phyloP scores from a whole-genome alignment of 2,888 invertebrate species.

The Dicranocentrus wangi region DNA sequence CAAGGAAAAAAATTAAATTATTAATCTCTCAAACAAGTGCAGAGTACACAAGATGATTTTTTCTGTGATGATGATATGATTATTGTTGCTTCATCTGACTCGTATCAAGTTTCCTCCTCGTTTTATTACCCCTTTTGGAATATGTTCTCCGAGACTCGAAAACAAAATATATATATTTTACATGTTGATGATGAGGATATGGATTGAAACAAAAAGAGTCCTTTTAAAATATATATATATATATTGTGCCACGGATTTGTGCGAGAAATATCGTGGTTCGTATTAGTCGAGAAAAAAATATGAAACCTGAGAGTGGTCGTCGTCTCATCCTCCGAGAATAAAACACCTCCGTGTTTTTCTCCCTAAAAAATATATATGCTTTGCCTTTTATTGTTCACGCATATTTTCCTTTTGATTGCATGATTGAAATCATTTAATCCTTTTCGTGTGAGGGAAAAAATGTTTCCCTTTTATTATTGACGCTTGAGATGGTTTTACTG shows the following conservation, averaged over 20 bases:
- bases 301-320: no score
- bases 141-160: no score
- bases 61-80: slow-evolving; percentile 13
- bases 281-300: no score
- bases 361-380: slow-evolving; percentile 16
- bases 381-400: slow-evolving; percentile 19
- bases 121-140: slow-evolving; percentile 39
- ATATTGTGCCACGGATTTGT: no score
- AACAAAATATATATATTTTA: not conserved
- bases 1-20: slow-evolving; percentile 4
- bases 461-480: slow-evolving; percentile 9
- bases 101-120: slow-evolving; percentile 21
- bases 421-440: slow-evolving; percentile 51
- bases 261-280: no score
- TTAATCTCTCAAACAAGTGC: slow-evolving; percentile 3
- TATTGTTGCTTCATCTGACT: not conserved
- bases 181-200: not conserved
- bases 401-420: slow-evolving; percentile 15
- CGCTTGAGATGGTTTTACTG: not conserved
- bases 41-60: not conserved
- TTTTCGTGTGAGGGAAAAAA: not conserved
- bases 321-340: no score
- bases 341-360: no score
- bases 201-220: no score
- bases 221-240: no score